Conservation (phyloP, 2,888 invertebrate genomes). For the Sisyra nigra region DNA sequence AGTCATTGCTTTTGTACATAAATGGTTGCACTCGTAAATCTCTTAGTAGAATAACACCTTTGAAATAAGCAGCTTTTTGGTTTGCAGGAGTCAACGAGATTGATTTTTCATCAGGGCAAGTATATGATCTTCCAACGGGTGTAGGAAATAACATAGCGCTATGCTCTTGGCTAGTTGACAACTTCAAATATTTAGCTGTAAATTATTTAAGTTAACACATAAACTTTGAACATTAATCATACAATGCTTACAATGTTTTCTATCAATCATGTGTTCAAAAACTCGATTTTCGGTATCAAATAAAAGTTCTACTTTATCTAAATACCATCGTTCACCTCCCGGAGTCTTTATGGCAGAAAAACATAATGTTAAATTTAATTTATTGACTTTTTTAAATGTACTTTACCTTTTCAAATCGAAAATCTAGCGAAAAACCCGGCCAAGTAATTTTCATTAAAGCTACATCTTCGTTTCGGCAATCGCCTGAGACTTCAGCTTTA, state of each 20-base stretch:
- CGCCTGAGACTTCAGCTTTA: slow-evolving; percentile 52
- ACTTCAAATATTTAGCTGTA: slow-evolving; percentile 26
- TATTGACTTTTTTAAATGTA: background rate
- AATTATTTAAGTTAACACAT: background rate
- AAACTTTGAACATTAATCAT: background rate
- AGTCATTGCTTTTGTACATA: slow-evolving; percentile 64
- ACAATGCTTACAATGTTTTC: slow-evolving; percentile 6
- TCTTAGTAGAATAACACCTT: slow-evolving; percentile 44
- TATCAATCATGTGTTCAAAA: slow-evolving; percentile 6
- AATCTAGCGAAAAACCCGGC: slow-evolving; percentile 55
- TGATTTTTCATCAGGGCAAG: slow-evolving; percentile 53
- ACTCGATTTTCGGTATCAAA: slow-evolving; percentile 36
- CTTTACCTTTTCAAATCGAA: slow-evolving; percentile 63
- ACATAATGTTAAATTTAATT: background rate
- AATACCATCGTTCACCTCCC: slow-evolving; percentile 80
- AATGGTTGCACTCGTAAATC: slow-evolving; percentile 72
- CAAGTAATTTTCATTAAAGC: slow-evolving; percentile 57
- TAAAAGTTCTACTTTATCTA: slow-evolving; percentile 55
- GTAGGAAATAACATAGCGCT: slow-evolving; percentile 60
- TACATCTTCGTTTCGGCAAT: slow-evolving; percentile 57
- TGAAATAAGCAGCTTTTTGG: background rate
- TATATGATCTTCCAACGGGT: slow-evolving; percentile 72
- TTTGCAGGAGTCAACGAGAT: slow-evolving; percentile 31
- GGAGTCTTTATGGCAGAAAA: slow-evolving; percentile 45
- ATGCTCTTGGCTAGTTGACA: slow-evolving; percentile 37